These are phyloP conservation scores for Drosophila rhopaloa DNA, from an alignment of 1,140 invertebrate species.

Conservation along the genomic window DNA sequence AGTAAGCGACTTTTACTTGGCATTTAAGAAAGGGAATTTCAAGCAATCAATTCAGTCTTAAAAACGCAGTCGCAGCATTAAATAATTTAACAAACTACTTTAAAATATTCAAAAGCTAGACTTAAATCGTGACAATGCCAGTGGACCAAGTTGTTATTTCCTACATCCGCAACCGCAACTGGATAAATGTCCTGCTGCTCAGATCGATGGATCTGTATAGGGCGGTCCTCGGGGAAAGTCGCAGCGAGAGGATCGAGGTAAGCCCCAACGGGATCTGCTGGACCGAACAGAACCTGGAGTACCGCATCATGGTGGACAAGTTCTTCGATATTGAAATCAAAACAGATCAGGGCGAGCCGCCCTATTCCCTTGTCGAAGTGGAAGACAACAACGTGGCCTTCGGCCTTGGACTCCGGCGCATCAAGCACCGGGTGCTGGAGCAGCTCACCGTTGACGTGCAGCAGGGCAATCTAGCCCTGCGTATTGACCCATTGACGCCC, in stretches of 20 bases:
- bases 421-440: conserved; percentile 9
- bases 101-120: too few relatives aligned
- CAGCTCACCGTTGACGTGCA: conserved; percentile 3
- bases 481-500: not conserved
- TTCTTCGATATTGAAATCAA: conserved; percentile 27
- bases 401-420: conserved; percentile 10
- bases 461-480: conserved; percentile 6
- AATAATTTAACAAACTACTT: not conserved
- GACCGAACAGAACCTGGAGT: conserved; percentile 30
- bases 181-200: conserved; percentile 45
- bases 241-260: conserved; percentile 14
- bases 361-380: not conserved
- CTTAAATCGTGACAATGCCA: conserved; percentile 33
- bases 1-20: not conserved
- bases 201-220: conserved; percentile 32
- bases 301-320: conserved; percentile 31
- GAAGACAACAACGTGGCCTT: conserved; percentile 10
- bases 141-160: conserved; percentile 43
- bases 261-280: conserved; percentile 30
- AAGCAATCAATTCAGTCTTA: too few relatives aligned
- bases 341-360: not conserved
- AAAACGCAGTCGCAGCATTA: not conserved
- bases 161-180: conserved; percentile 9
- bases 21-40: not conserved
- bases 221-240: not conserved